A percentile compares a stretch with the other conserved stretches of the same genome.
Evolutionary conservation across 1,140 invertebrate genomes (phyloP).

Genomic region (Phymastichus coffea): DNA sequence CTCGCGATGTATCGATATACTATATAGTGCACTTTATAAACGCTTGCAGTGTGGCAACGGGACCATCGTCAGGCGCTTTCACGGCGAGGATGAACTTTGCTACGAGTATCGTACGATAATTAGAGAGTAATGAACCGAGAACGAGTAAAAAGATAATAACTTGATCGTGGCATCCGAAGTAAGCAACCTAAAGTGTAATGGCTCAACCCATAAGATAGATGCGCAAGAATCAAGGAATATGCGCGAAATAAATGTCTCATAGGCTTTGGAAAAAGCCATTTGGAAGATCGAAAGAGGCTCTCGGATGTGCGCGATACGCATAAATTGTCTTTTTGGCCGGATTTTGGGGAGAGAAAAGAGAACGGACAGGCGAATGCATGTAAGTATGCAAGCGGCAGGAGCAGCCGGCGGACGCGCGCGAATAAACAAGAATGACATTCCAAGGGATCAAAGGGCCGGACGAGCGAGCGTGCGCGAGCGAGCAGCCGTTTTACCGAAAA

Average conservation of each 20-base stretch:
- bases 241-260: too few relatives aligned
- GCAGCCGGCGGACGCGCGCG: background rate
- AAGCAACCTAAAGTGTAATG: too few relatives aligned
- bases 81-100: background rate
- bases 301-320: too few relatives aligned
- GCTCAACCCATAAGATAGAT: too few relatives aligned
- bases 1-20: too few relatives aligned
- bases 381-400: background rate
- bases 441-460: constrained; percentile 23
- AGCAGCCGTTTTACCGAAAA: constrained; percentile 11
- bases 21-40: too few relatives aligned
- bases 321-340: too few relatives aligned
- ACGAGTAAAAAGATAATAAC: background rate
- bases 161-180: too few relatives aligned
- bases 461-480: background rate
- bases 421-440: constrained; percentile 1
- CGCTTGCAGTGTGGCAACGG: too few relatives aligned
- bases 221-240: too few relatives aligned
- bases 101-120: background rate
- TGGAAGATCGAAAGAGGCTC: too few relatives aligned
- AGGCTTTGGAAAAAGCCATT: too few relatives aligned
- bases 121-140: constrained; percentile 9
- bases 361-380: background rate
- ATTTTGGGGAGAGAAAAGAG: background rate
- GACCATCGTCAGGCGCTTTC: background rate